Conservation (phyloP, 1,140 invertebrate species). For the Platyura marginata region DNA sequence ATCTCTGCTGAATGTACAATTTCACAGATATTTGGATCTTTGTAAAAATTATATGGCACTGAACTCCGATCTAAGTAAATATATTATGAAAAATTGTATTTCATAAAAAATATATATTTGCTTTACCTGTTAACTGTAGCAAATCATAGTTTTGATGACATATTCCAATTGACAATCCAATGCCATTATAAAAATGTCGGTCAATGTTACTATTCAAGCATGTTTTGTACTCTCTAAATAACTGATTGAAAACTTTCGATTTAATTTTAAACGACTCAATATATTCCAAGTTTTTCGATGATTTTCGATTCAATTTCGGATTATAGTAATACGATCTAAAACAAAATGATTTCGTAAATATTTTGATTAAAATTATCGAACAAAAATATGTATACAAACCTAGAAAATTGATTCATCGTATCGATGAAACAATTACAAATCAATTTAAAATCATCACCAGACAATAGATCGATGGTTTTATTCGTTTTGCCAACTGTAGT, state of each 20-base stretch:
- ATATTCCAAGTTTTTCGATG: slow-evolving; percentile 4
- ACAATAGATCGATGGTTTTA: neutral
- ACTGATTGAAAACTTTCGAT: slow-evolving; percentile 14
- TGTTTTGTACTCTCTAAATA: slow-evolving; percentile 12
- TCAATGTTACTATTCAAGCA: slow-evolving; percentile 12
- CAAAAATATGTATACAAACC: neutral
- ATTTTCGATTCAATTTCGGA: neutral
- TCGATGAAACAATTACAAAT: slow-evolving; percentile 15
- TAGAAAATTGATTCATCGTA: slow-evolving; percentile 13
- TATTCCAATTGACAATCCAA: slow-evolving; percentile 12
- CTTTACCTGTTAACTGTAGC: slow-evolving; percentile 1
- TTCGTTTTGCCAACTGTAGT: neutral
- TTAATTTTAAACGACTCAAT: slow-evolving; percentile 11
- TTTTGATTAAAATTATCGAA: slow-evolving; percentile 10
- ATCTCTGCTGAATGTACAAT: slow-evolving; percentile 49
- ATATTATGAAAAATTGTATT: neutral
- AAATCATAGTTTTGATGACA: slow-evolving; percentile 12
- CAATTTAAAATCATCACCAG: slow-evolving; percentile 14
- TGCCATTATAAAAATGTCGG: slow-evolving; percentile 11
- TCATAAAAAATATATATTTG: neutral
- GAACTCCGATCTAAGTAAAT: neutral
- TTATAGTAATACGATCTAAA: neutral
- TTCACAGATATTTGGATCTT: slow-evolving; percentile 62
- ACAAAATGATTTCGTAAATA: neutral
- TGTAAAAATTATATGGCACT: slow-evolving; percentile 57